phyloP scores from a whole-genome alignment of 1,140 invertebrate genomes.

The Acromyrmex charruanus region DNA sequence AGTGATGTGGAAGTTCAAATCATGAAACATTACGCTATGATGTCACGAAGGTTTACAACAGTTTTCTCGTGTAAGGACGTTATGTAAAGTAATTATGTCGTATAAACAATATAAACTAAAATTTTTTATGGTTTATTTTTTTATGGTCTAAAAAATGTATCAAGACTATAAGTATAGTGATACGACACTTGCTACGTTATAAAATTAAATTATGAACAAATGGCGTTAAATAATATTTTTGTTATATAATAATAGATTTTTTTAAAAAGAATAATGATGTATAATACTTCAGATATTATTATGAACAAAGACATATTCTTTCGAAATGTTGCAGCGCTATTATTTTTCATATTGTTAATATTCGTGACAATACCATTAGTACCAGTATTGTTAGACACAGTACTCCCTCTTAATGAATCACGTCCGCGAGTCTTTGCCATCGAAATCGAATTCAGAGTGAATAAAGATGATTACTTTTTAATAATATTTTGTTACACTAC shows the following conservation, averaged over 20 bases:
- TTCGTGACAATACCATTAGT: not conserved
- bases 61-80: not conserved
- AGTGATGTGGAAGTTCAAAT: constrained; percentile 5
- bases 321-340: not conserved
- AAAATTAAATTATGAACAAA: not conserved
- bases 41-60: constrained; percentile 5
- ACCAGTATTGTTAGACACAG: not conserved
- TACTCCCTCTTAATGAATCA: constrained; percentile 13
- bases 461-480: constrained; percentile 17
- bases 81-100: not conserved
- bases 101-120: not conserved
- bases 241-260: no score
- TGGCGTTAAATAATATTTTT: no score
- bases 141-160: not conserved
- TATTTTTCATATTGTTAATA: not conserved
- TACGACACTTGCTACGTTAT: not conserved
- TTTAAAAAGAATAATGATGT: no score
- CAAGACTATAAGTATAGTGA: not conserved
- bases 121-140: not conserved
- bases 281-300: no score
- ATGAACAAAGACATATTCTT: not conserved
- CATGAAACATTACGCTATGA: not conserved
- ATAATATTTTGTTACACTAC: constrained; percentile 11
- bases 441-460: not conserved
- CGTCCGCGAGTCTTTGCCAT: constrained; percentile 9